These are phyloP conservation scores for Toxotes lorentzi DNA, from an alignment of 2,797 vertebrate genomes.

Conservation along the genomic window DNA sequence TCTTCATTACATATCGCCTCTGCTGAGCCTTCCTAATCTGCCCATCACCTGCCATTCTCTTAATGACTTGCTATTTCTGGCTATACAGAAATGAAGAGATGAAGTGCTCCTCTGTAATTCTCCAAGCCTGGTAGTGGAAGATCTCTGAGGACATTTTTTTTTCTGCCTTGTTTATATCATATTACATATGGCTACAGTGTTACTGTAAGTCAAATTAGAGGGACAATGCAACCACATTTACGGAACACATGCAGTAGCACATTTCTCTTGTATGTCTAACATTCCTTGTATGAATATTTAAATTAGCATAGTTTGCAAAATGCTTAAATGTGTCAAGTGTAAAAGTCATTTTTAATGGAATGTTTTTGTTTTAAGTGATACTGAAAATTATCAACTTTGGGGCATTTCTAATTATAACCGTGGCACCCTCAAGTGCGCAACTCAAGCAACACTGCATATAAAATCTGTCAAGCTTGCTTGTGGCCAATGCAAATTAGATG, in stretches of 20 bases:
- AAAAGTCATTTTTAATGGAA: constrained; percentile 19
- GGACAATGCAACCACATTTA: neutral
- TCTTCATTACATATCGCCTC: constrained; percentile 77
- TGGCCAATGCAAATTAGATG: constrained; percentile 58
- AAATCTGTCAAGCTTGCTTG: constrained; percentile 47
- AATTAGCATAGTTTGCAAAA: neutral
- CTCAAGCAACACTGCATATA: constrained; percentile 41
- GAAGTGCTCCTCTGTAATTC: constrained; percentile 65
- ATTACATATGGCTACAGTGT: constrained; percentile 39
- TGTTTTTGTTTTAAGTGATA: constrained; percentile 44
- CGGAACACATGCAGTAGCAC: neutral
- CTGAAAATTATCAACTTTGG: constrained; percentile 29
- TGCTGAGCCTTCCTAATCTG: constrained; percentile 78
- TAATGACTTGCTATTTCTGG: constrained; percentile 88
- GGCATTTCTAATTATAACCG: constrained; percentile 57
- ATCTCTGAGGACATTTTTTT: constrained; percentile 67
- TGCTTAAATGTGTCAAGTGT: neutral
- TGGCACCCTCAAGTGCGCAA: constrained; percentile 27
- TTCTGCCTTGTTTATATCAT: constrained; percentile 49
- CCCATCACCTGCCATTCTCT: constrained; percentile 82
- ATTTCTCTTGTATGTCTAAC: neutral
- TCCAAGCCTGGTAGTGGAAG: constrained; percentile 50
- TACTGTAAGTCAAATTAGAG: constrained; percentile 36
- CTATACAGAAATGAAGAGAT: constrained; percentile 75
- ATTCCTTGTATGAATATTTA: neutral